Conservation (phyloP, 2,113 vertebrate genomes). For the Prunella fulvescens region DNA sequence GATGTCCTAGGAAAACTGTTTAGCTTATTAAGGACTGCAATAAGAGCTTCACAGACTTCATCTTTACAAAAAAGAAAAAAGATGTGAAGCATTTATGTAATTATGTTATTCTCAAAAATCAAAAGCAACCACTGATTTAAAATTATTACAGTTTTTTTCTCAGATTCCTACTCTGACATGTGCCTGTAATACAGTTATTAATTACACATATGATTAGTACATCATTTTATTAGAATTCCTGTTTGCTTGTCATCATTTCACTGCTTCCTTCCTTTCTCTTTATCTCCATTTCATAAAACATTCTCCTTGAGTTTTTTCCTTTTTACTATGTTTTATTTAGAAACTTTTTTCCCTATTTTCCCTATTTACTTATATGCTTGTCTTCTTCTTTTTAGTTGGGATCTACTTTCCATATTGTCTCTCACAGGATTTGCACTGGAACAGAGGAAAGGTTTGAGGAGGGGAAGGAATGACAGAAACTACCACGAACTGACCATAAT, state of each 20-base stretch:
- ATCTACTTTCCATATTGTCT: not conserved
- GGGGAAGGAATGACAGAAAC: not conserved
- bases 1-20: not conserved
- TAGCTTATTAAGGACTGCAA: not conserved
- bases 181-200: not conserved
- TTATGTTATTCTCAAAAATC: not conserved
- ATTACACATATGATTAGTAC: not conserved
- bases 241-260: not conserved
- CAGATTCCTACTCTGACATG: not conserved
- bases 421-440: not conserved
- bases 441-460: not conserved
- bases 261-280: not conserved
- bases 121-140: not conserved
- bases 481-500: accelerated
- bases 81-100: not conserved
- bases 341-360: not conserved
- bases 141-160: not conserved
- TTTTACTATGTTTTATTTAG: not conserved
- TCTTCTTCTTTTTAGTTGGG: not conserved
- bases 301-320: not conserved
- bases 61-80: not conserved
- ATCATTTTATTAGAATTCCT: not conserved
- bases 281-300: not conserved
- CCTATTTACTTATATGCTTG: not conserved
- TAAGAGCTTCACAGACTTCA: not conserved